Evolutionary conservation across 2,113 vertebrate genomes (phyloP), one percentile per base, ranked within the genome.

Genomic region (Psittacula cyanocephala): DNA sequence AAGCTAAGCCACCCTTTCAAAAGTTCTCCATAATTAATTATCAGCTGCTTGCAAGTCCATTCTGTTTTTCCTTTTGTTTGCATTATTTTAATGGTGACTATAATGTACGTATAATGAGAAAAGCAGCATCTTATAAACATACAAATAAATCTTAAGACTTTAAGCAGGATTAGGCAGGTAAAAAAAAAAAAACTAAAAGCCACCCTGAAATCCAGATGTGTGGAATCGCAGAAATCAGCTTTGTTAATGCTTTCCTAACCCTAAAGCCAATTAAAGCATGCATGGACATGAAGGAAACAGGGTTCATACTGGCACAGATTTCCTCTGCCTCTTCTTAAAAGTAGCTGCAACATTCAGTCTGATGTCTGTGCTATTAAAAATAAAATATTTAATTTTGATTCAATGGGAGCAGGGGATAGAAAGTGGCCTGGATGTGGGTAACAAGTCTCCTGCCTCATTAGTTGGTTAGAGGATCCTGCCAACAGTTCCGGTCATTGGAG

Each of bases 21-120:
- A 96, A 94, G 53, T 97, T 89, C 93, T 65, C 88, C 2, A 12
- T 96, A 96, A 97, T 96, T 97, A 97, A 97, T 95, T 97, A 92
- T 95, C 87, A 75, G 74, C 91, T 88, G 79, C 79, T 90, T 89
- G 83, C 87, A 93, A 97, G 94, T 78, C 93, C 88, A 60, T 95
- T 96, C 91, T 94, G 50, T 47, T 96, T 93, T 92, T 63, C 17
- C 43, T 82, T 95, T 95, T 95, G 87, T 95, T 95, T 94, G 82
- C 84, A 46, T 81, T 88, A 83, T 94, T 97, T 88, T 91, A 80
- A 62, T 85, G 78, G 83, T 69, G 53, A 94, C 81, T 93, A 27
- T 81, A 91, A 95, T 80, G 82, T 70, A 80, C 59, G 70, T 71
- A 91, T 83, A 89, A 96, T 91, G 72, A 95, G 93, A 83, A 87